Base-by-base conservation (phyloP, 2,797 vertebrate genomes). In the Nothura maculosa region DNA sequence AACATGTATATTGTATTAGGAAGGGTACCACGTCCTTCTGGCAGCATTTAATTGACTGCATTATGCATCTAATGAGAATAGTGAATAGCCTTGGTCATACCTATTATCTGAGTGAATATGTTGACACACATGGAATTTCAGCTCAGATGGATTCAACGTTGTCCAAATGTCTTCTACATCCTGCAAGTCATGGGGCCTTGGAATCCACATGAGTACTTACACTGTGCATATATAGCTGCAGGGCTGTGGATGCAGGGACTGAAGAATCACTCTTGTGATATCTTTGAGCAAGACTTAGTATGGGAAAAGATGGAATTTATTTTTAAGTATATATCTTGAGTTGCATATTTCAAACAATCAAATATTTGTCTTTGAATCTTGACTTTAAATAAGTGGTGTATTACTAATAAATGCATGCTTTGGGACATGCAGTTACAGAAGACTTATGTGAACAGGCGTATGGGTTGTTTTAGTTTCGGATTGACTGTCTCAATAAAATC, bases 181-280 rank as follows among this genome's bases (percentile, higher is more conserved):
- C 48, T 16, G 22, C 9, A 1, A 17, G 24, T 28, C 5, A 12
- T 21, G 14, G 17, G 16, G 13, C 4, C 4, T 9, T 36, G 38
- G 45, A 72, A 48, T 20, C 30, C 8, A 1, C 0, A 0, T 11
- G 15, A 12, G 6, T 2, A 27, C 18, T 40, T 11, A 21, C 2
- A n/a, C 28, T 28, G 10, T 0, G 2, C 4, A 2, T 5, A 2
- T 0, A 0, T 18, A 85, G 21, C 61, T 32, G 24, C 2, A 1
- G 54, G 21, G 9, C 13, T 32, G 7, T 34, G 30, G 14, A 10
- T 3, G 6, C 80, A 63, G 28, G 34, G 13, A 18, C 34, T 45
- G n/a, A 77, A 11, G n/a, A 0, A 0, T 3, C n/a, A 50, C 54
- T 57, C 62, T 42, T 73, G 50, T 4, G 0, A 19, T 7, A 22